Conservation (phyloP, 2,888 invertebrate genomes). For the Steinernema carpocapsae region DNA sequence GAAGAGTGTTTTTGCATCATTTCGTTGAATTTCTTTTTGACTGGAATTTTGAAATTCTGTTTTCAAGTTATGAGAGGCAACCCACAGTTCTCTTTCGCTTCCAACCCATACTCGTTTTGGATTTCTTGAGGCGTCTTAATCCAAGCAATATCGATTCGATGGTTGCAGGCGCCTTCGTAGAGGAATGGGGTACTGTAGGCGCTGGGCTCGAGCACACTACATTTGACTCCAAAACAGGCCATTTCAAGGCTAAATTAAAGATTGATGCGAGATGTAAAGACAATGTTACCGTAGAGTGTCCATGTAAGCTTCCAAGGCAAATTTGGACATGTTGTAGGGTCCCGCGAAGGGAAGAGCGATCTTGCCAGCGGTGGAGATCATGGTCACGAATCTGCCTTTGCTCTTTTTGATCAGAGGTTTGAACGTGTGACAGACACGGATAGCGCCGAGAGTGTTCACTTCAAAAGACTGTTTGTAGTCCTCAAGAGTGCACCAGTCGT, state of each 20-base stretch:
- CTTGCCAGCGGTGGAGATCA: not conserved
- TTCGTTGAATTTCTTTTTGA: not conserved
- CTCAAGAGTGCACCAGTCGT: conserved; percentile 9
- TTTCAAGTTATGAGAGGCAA: no score
- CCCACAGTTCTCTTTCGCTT: not conserved
- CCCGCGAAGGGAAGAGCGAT: not conserved
- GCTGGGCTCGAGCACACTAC: not conserved
- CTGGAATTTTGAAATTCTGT: no score
- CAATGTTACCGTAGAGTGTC: not conserved
- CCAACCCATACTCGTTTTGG: not conserved
- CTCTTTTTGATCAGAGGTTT: not conserved
- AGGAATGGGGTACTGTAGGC: not conserved
- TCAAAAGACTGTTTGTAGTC: conserved; percentile 14
- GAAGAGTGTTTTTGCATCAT: not conserved
- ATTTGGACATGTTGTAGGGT: conserved; percentile 15
- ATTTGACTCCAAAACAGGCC: not conserved
- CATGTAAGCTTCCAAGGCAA: conserved; percentile 5
- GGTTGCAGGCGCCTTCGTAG: not conserved
- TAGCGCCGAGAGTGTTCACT: conserved; percentile 24
- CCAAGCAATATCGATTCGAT: not conserved
- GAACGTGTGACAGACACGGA: conserved; percentile 6
- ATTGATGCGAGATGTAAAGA: no score
- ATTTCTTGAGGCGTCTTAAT: not conserved
- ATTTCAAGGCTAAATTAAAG: not conserved
- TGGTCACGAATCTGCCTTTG: not conserved